Evolutionary conservation across 1,140 invertebrate species (phyloP), one percentile per base, ranked within the genome.

Genomic region (Zaprionus gabonicus): DNA sequence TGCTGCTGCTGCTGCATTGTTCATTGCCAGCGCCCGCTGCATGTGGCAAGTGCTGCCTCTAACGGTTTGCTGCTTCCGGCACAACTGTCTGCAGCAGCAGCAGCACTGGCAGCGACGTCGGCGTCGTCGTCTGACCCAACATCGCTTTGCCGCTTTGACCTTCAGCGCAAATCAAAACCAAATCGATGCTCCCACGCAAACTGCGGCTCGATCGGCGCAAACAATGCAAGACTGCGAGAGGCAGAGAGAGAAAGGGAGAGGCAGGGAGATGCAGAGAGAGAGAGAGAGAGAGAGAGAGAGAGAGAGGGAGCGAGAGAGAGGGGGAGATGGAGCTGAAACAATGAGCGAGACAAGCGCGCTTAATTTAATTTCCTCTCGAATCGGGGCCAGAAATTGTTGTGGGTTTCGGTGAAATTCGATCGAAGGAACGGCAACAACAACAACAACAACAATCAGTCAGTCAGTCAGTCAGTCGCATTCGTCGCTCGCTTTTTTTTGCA

Each of bases 111-210:
- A 15, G 10, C 41, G 15, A 9, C 31, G 31, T 34, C 31, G 31
- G 17, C 60, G 6, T n/a, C 41, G 41, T 7, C 41, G 15, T 46
- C n/a, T 44, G 23, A 31, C 44, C 46, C 46, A 5, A 46, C 15
- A 6, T 17, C 41, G 44, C 51, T 38, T 28, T 25, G 55, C 46
- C 15, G 53, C 68, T 68, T 49, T 69, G 72, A 76, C 81, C 66
- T 70, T 78, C 64, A 81, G 71, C 58, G 58, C 44, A 80, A 76
- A 67, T 63, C 68, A 73, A 78, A 78, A 64, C 64, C 63, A 78
- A 88, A 88, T 87, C 84, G 78, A 91, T 82, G 84, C 84, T 91
- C 90, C 90, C 90, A 91, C 90, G 90, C 90, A 46, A 46, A 31
- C 73, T 73, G 27, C 60, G 73, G 15, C 46, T 62, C 46, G 20